phyloP scores from a whole-genome alignment of 2,888 invertebrate genomes.

The Drosophila anomelani region DNA sequence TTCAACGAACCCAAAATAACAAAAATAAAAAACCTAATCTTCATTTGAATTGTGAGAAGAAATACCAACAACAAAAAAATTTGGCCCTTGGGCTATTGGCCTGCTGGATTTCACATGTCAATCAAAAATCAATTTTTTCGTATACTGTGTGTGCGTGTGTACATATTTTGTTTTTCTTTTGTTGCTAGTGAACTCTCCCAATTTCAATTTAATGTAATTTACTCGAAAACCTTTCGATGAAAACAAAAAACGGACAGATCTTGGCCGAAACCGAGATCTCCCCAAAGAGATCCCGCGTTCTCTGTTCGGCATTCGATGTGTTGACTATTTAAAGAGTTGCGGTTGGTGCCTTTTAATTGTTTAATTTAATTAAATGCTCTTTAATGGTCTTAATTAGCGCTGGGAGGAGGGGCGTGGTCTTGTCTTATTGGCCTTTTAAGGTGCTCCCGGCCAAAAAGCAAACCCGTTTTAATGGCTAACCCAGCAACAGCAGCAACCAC shows the following conservation, averaged over 20 bases:
- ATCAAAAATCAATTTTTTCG: constrained; percentile 76
- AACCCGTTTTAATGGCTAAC: constrained; percentile 44
- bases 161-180: constrained; percentile 11
- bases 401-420: constrained; percentile 24
- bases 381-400: constrained; percentile 73
- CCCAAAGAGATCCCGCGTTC: constrained; percentile 44
- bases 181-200: constrained; percentile 5
- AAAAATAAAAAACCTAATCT: constrained; percentile 15
- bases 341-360: constrained; percentile 68
- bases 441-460: constrained; percentile 38
- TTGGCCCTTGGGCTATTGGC: constrained; percentile 59
- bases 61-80: background rate
- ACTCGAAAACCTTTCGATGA: constrained; percentile 4
- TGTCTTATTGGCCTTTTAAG: constrained; percentile 58
- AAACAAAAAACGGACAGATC: background rate
- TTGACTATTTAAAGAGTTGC: constrained; percentile 62
- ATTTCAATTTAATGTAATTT: constrained; percentile 36
- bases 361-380: constrained; percentile 78
- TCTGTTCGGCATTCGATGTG: constrained; percentile 51
- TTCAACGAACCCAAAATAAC: constrained; percentile 11
- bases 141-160: background rate
- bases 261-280: constrained; percentile 22
- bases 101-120: constrained; percentile 78
- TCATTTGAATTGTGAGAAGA: constrained; percentile 9
- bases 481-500: constrained; percentile 1